Base-by-base conservation (phyloP, 1,140 invertebrate species). In the Drosophila trapezifrons region DNA sequence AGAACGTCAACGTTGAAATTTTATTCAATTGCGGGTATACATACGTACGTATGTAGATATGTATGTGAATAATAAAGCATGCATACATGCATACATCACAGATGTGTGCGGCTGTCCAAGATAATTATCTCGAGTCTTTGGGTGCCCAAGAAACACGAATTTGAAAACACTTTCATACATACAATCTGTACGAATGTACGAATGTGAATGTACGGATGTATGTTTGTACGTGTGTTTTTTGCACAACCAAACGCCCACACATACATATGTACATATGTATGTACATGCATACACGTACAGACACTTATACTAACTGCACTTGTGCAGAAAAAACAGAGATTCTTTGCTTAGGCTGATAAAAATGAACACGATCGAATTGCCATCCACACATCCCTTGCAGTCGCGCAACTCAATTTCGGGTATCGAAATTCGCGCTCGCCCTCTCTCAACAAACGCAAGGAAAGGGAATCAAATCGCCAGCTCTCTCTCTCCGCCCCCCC, bases 51-150 rank as follows among this genome's bases (percentile, higher is more conserved):
- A 60, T 12, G 38, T 42, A 55, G 25, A 54, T 52, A 35, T 35
- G 40, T 58, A 25, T 29, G 46, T 57, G 47, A 55, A 70, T 32
- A 49, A 46, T 37, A 25, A 35, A 58, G 55, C 37, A 42, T 67
- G 62, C 38, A 72, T 65, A 60, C 45, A 57, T 67, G 54, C 55
- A 29, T 58, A 54, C 32, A 37, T 54, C 51, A 54, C 51, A 54
- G 32, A 54, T 54, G 51, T 54, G 51, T 54, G 51, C 51, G 51
- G 18, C 51, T 54, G 29, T 54, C 51, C 51, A 54, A 54, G 51
- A 54, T 54, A 54, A 54, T 54, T 54, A 54, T 54, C 49, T 52
- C 49, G 18, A 52, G 49, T 35, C 51, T 54, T 54, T 54, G 51
- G 51, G 51, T 54, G 51, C 51, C 6, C 51, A 54, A 54, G 51